Evolutionary conservation across 2,113 vertebrate genomes (phyloP).

Genomic region (Lucifuga dentata): DNA sequence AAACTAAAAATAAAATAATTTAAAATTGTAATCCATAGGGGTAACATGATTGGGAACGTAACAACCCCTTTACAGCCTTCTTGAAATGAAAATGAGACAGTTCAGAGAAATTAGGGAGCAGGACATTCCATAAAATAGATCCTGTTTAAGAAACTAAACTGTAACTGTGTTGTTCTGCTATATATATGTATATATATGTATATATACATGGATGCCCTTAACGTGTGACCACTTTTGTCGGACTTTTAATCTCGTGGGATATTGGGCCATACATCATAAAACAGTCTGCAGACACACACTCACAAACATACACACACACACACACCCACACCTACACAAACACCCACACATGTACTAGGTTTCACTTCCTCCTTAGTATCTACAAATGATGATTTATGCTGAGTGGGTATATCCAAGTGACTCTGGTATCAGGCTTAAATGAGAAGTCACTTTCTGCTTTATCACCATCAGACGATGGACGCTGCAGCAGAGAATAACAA

Average conservation of each 20-base stretch:
- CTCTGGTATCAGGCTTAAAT: conserved; percentile 42
- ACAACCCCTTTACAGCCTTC: too few relatives aligned
- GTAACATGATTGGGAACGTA: too few relatives aligned
- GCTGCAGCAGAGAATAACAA: not conserved
- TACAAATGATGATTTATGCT: conserved; percentile 53
- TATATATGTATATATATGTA: too few relatives aligned
- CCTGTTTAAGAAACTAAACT: too few relatives aligned
- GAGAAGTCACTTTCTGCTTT: conserved; percentile 55
- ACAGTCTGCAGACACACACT: conserved; percentile 5
- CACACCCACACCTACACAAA: not conserved
- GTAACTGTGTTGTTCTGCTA: too few relatives aligned
- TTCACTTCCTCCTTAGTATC: conserved; percentile 56
- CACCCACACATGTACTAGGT: conserved; percentile 10
- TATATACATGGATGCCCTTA: not conserved
- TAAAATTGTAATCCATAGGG: too few relatives aligned
- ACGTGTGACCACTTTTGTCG: not conserved
- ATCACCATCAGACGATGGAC: conserved; percentile 35
- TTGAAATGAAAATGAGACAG: too few relatives aligned
- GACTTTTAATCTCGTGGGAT: not conserved
- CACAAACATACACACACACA: conserved; percentile 18
- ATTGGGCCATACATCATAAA: conserved; percentile 8
- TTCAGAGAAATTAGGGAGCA: too few relatives aligned
- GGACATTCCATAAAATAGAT: too few relatives aligned
- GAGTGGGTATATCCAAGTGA: conserved; percentile 44
- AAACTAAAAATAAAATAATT: too few relatives aligned